Evolutionary conservation across 2,113 vertebrate genomes (phyloP), one percentile per base, ranked within the genome.

Genomic region (Haliaeetus leucogaster): DNA sequence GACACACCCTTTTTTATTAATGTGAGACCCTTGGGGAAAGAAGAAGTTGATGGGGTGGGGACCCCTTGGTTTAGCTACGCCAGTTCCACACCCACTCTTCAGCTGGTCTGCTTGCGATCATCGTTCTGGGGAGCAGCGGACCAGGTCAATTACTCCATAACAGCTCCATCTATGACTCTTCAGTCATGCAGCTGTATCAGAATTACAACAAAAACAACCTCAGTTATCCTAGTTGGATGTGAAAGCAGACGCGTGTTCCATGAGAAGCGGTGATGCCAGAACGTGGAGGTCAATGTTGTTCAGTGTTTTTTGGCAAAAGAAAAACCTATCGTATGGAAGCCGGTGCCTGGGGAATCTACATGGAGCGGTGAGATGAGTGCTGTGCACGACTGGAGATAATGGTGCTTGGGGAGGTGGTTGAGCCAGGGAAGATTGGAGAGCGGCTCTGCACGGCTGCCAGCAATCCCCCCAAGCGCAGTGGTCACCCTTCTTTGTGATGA

Each of bases 261-360:
- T 9, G 94, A 70, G 86, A 92, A 67, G 93, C 84, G 87, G 71
- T 43, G 67, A 40, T 92, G 96, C 96, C 96, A 97, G 90, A 96
- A 97, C 67, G 55, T 40, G 90, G 86, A 96, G 96, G 96, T 95
- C 96, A 30, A 48, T n/a, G 96, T 89, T 62, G 34, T 13, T 95
- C 94, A 72, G 87, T 29, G 84, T 66, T 97, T 91, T 73, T 76
- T 97, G 96, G 96, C 96, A 95, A 48, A 47, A 18, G 74, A 43
- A 52, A 47, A 88, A 3, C 43, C 91, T 5, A 21, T 48, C 59
- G 48, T 80, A 11, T 91, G 94, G 95, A 96, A 95, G 95, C 84
- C 18, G 79, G 92, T 94, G 96, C 94, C 95, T 97, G 87, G 96
- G 96, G 96, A 91, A 93, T 84, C 95, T 87, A n/a, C 67, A 45